These are phyloP conservation scores for Neodiprion fabricii DNA, from an alignment of 1,140 invertebrate species.

Conservation along the genomic window DNA sequence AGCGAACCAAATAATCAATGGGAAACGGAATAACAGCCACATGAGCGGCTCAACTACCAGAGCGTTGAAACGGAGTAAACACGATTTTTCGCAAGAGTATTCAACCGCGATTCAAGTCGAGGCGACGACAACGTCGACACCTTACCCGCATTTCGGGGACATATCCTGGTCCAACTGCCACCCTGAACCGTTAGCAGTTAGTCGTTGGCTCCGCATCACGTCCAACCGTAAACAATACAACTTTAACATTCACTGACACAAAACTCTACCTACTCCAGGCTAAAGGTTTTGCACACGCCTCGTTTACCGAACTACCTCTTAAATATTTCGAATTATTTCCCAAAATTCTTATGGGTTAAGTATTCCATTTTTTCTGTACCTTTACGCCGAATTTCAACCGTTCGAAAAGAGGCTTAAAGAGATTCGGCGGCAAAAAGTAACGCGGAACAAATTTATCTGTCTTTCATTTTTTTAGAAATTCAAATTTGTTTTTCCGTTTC, in stretches of 20 bases:
- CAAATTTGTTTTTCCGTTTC: neutral
- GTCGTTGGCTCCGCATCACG: conserved; percentile 57
- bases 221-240: conserved; percentile 60
- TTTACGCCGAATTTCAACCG: neutral
- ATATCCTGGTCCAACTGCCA: conserved; percentile 59
- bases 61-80: conserved; percentile 41
- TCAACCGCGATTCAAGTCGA: conserved; percentile 53
- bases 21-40: conserved; percentile 46
- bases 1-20: conserved; percentile 43
- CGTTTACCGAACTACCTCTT: neutral
- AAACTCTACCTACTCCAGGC: conserved; percentile 60
- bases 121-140: conserved; percentile 49
- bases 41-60: conserved; percentile 33
- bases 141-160: conserved; percentile 53
- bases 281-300: conserved; percentile 42
- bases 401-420: neutral
- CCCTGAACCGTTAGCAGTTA: conserved; percentile 57
- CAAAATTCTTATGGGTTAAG: neutral
- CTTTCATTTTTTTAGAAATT: neutral
- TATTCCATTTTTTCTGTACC: too few relatives aligned
- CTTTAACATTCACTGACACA: conserved; percentile 63
- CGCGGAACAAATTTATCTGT: neutral
- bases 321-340: neutral
- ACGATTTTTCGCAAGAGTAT: conserved; percentile 45
- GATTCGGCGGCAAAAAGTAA: neutral